These are phyloP conservation scores for Chroicocephalus ridibundus DNA, from an alignment of 2,113 vertebrate genomes.

Conservation along the genomic window DNA sequence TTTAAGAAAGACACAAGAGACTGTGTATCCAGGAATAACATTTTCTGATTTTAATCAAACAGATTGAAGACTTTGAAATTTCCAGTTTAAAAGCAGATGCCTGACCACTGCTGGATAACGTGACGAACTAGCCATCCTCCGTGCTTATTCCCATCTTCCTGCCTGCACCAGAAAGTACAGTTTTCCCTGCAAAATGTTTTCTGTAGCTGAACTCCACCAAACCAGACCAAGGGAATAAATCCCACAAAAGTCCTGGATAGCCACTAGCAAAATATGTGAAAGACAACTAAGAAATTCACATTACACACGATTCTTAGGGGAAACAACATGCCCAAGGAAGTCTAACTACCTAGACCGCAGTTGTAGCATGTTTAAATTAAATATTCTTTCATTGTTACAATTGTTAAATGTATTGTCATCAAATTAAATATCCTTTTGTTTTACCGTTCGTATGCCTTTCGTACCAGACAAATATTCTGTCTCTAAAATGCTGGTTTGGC, in stretches of 20 bases:
- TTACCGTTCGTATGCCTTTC: background rate
- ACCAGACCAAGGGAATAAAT: background rate
- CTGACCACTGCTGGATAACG: background rate
- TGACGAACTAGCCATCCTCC: background rate
- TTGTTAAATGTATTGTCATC: background rate
- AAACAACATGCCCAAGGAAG: background rate
- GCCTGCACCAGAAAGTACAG: background rate
- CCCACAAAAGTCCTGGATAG: background rate
- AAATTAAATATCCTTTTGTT: background rate
- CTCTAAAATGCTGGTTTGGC: background rate
- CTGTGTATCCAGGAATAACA: background rate
- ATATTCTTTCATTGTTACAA: background rate
- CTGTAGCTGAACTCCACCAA: background rate
- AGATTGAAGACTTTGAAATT: background rate
- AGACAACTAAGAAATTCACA: background rate
- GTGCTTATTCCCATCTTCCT: background rate
- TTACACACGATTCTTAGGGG: background rate
- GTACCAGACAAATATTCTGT: background rate
- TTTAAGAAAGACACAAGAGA: background rate
- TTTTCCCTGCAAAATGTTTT: background rate
- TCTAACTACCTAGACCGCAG: background rate
- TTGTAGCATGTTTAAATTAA: background rate
- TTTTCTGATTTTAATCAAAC: background rate
- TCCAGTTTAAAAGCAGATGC: background rate
- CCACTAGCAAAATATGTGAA: background rate